phyloP scores from a whole-genome alignment of 2,113 vertebrate species.

The Tachycineta bicolor region DNA sequence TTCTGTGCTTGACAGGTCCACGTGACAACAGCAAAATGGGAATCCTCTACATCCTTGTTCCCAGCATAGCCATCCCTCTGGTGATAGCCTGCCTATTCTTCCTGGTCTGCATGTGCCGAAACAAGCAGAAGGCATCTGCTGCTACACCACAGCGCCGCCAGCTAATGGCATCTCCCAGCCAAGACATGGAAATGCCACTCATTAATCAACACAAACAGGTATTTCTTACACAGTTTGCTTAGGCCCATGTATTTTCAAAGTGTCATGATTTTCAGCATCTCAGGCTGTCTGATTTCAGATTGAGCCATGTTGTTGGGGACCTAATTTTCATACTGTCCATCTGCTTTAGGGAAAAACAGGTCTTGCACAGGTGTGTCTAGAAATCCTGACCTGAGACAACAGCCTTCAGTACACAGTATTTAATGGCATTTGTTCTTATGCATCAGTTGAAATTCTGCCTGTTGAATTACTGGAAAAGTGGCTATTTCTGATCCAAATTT shows the following conservation, averaged over 20 bases:
- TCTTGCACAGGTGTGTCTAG: neutral
- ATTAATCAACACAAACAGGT: conserved; percentile 95
- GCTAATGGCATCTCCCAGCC: conserved; percentile 85
- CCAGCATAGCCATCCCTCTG: conserved; percentile 91
- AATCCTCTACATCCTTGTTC: conserved; percentile 94
- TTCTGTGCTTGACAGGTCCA: conserved; percentile 76
- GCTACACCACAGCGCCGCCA: conserved; percentile 84
- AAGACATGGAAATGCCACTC: conserved; percentile 93
- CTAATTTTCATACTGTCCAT: neutral
- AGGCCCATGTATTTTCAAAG: accelerated
- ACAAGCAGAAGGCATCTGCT: conserved; percentile 88
- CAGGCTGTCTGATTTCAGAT: neutral
- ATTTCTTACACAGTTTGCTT: neutral
- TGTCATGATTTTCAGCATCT: neutral
- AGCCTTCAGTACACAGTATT: neutral
- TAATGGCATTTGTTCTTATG: neutral
- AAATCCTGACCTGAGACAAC: neutral
- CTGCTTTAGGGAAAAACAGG: neutral
- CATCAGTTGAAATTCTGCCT: neutral
- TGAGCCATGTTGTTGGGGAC: neutral
- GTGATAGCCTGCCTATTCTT: conserved; percentile 95
- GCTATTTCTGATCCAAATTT: neutral
- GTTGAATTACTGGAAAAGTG: neutral
- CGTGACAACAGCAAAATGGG: conserved; percentile 90
- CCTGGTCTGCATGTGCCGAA: conserved; percentile 93